phyloP scores from a whole-genome alignment of 2,888 invertebrate genomes.

The Pollenia angustigena region DNA sequence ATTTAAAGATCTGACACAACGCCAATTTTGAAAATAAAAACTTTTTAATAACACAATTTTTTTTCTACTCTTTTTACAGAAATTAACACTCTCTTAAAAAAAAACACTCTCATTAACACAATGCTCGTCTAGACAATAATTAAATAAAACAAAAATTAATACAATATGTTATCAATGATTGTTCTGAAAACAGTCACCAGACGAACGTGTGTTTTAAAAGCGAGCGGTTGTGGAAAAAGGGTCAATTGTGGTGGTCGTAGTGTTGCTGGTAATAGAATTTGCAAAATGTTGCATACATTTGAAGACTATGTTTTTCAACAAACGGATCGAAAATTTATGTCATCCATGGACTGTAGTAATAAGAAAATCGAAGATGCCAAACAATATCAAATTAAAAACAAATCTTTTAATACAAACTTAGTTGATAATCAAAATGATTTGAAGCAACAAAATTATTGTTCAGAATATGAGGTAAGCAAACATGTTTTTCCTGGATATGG shows the following conservation, averaged over 20 bases:
- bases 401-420: not conserved
- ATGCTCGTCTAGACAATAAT: not conserved
- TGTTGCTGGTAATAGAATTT: not conserved
- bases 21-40: not conserved
- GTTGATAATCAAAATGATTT: conserved; percentile 7
- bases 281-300: conserved; percentile 63
- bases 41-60: not conserved
- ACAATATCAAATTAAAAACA: conserved; percentile 8
- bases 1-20: too few species aligned
- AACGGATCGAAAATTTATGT: conserved; percentile 9
- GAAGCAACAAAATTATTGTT: conserved; percentile 21
- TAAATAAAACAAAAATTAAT: conserved; percentile 4
- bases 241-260: not conserved
- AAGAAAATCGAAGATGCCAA: not conserved
- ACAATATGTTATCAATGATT: conserved; percentile 55
- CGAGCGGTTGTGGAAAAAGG: conserved; percentile 46
- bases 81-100: not conserved
- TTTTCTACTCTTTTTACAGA: conserved; percentile 29
- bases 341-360: conserved; percentile 26
- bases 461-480: conserved; percentile 75
- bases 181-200: conserved; percentile 48
- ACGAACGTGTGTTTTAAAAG: conserved; percentile 58
- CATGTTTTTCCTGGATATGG: too few species aligned
- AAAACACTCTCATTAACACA: not conserved
- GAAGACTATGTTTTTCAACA: conserved; percentile 75